phyloP scores from a whole-genome alignment of 2,113 vertebrate genomes.

The Natator depressus region DNA sequence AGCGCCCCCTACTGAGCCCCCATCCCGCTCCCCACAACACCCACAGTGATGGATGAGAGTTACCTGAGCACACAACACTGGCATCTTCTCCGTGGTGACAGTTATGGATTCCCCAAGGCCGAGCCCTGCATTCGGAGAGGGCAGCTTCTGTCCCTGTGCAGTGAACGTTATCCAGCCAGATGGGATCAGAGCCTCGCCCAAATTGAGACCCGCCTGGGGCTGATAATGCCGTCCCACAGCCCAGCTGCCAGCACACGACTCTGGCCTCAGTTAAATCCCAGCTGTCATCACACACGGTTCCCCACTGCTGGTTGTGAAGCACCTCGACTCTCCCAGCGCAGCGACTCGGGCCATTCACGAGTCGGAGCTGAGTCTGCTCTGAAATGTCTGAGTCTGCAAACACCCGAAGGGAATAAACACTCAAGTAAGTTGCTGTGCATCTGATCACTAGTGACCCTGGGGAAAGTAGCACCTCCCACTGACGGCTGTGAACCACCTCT shows the following conservation, averaged over 20 bases:
- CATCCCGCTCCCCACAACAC: background rate
- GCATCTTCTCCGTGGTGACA: constrained; percentile 11
- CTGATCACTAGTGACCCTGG: background rate
- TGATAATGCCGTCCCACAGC: background rate
- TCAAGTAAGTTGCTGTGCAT: background rate
- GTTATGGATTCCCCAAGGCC: no score
- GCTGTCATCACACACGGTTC: background rate
- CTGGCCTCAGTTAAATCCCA: background rate
- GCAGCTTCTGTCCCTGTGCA: no score
- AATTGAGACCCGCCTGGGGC: background rate
- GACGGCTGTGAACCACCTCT: background rate
- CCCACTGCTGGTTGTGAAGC: constrained; percentile 14
- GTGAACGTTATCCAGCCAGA: no score
- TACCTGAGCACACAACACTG: constrained; percentile 3
- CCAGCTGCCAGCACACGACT: constrained; percentile 21
- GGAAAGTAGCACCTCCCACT: background rate
- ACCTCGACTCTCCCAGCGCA: constrained; percentile 36
- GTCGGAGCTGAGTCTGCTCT: background rate
- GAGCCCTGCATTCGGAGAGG: no score
- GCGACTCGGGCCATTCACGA: background rate
- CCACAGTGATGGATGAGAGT: background rate
- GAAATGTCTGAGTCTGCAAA: background rate
- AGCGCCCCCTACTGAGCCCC: no score
- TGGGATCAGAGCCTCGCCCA: no score
- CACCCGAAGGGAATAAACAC: background rate